Evolutionary conservation across 2,113 vertebrate species (phyloP), one percentile per base, ranked within the genome.

Genomic region (Romanogobio albipinnatus): DNA sequence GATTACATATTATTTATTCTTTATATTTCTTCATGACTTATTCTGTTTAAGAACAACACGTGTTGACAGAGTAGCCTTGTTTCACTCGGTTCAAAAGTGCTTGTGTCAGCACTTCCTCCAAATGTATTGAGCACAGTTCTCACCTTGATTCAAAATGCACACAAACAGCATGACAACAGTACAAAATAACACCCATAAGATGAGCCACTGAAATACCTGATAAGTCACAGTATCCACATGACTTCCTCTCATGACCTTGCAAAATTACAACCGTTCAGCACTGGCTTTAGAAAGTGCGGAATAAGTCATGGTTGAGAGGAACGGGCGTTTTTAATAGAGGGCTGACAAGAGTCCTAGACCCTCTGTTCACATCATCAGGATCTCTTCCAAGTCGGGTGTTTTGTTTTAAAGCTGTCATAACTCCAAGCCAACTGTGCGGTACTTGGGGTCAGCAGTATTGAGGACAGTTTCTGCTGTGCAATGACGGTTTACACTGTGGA

Each of bases 391-490:
- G 62, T 73, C 24, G 5, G 51, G 76, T 24, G 76, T 59, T 77
- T 85, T 84, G 61, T 87, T 90, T 88, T 76, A 90, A 86, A 89
- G 51, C 76, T 87, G 83, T 86, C 82, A 85, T 84, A 88, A 75
- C 74, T 80, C 9, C 9, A n/a, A 80, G 64, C 51, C 39, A 49
- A 24, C 51, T 74, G 39, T 68, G 29, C 24, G 3, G 61, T 82
- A 47, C 36, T 75, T 51, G 19, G 36, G 58, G 79, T 86, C 82
- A 79, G 85, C 68, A 4, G 29, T 85, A 83, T 53, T 59, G n/a
- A 36, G 82, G 45, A 68, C 76, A 62, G 56, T 24, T 11, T 53
- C 17, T 83, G 56, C 39, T 19, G 36, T 56, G 29, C 53, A 61
- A 80, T 58, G 22, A 81, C 53, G 61, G 64, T 88, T 89, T 70